Base-by-base conservation (phyloP, 1,140 invertebrate species). In the Gryon sp. region DNA sequence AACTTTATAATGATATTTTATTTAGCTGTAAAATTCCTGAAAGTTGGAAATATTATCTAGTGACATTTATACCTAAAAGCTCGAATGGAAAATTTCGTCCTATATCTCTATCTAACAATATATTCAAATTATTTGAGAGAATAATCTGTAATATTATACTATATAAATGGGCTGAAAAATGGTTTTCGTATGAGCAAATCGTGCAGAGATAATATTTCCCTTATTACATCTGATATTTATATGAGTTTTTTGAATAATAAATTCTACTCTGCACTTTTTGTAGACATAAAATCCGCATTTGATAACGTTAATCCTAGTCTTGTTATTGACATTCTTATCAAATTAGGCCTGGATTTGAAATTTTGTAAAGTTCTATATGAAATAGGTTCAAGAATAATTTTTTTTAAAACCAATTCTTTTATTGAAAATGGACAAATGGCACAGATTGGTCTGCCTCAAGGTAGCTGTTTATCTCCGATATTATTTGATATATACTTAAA, bases 211-310 rank as follows among this genome's bases (percentile, higher is more conserved):
- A 50, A 50, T 41, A 28, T n/a, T 63, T 18, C n/a, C 43, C 3
- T 40, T 63, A 45, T 4, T 63, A 18, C 45, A 8, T 26, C 40
- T 0, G 4, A 40, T 8, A 63, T 63, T 40, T 40, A 24, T 30
- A n/a, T n/a, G n/a, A n/a, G n/a, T n/a, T n/a, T n/a, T n/a, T n/a
- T n/a, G n/a, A n/a, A n/a, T n/a, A n/a, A 22, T 2, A 2, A 62
- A 12, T 50, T 5, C 22, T 63, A 20, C 9, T 48, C 45, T 16
- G 22, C 59, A 4, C 0, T 63, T 0, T 48, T 48, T 41, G 18
- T 63, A 4, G 59, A 63, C 22, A 63, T 63, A 5, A 50, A 50
- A 20, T 38, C 34, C 1, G 59, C 59, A 3, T 50, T 63, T n/a
- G 45, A 63, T 30, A 28, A 40, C 2, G 22, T 63, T 1, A 40